phyloP scores from a whole-genome alignment of 2,113 vertebrate genomes.

The Salvelinus alpinus region DNA sequence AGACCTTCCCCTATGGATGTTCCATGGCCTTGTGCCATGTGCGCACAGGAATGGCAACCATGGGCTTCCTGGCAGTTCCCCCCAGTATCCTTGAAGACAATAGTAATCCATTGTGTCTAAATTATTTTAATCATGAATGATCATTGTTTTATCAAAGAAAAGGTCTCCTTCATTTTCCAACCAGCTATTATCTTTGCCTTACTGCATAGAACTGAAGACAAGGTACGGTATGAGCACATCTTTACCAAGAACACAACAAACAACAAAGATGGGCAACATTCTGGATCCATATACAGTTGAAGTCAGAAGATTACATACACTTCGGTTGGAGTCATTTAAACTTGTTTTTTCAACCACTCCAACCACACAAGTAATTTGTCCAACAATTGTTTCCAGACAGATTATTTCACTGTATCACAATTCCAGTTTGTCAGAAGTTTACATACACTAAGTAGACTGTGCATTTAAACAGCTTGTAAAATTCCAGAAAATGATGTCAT shows the following conservation, averaged over 20 bases:
- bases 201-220: conserved; percentile 79
- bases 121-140: not conserved
- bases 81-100: conserved; percentile 88
- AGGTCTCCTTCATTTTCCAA: conserved; percentile 67
- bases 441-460: too few relatives aligned
- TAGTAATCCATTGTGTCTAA: not conserved
- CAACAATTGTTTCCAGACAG: too few relatives aligned
- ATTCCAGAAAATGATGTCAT: too few relatives aligned
- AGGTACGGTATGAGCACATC: conserved; percentile 69
- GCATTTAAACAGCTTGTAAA: too few relatives aligned
- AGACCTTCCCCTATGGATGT: conserved; percentile 73
- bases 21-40: conserved; percentile 58
- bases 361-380: too few relatives aligned
- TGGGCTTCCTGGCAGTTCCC: conserved; percentile 76
- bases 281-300: not conserved
- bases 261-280: not conserved
- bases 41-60: conserved; percentile 69
- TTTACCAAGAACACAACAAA: not conserved
- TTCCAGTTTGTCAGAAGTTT: too few relatives aligned
- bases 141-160: not conserved
- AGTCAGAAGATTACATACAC: too few relatives aligned
- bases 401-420: too few relatives aligned
- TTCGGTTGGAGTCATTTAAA: too few relatives aligned
- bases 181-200: conserved; percentile 78
- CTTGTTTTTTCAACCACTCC: too few relatives aligned